These are phyloP conservation scores for Linnaemya tessellans DNA, from an alignment of 2,888 invertebrate species.

Conservation along the genomic window DNA sequence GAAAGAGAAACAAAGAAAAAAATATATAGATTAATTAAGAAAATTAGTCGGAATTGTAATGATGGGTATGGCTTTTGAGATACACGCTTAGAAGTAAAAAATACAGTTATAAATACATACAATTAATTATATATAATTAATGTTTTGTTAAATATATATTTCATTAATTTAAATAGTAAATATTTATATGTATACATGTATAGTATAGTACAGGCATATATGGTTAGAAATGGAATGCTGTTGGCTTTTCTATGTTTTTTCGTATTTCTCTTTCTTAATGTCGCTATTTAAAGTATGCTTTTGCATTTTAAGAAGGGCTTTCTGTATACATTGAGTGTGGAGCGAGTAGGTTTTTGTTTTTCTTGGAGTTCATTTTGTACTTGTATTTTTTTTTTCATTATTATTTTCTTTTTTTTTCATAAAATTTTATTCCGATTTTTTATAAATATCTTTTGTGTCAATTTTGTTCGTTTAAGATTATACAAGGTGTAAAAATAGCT, in stretches of 20 bases:
- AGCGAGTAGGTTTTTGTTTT: slow-evolving; percentile 48
- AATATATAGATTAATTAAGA: neutral
- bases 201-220: slow-evolving; percentile 67
- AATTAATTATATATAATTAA: slow-evolving; percentile 47
- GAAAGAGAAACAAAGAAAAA: neutral
- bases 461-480: slow-evolving; percentile 60
- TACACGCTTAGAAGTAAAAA: slow-evolving; percentile 37
- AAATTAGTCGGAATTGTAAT: neutral
- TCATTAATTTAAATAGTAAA: slow-evolving; percentile 35
- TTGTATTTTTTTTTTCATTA: slow-evolving; percentile 55
- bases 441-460: slow-evolving; percentile 73
- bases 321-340: slow-evolving; percentile 68
- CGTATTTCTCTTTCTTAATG: slow-evolving; percentile 34
- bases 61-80: slow-evolving; percentile 2
- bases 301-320: slow-evolving; percentile 47
- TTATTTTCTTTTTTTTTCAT: slow-evolving; percentile 4
- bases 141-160: slow-evolving; percentile 6
- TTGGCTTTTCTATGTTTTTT: slow-evolving; percentile 47
- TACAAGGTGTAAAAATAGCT: slow-evolving; percentile 74
- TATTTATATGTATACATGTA: slow-evolving; percentile 57
- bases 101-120: slow-evolving; percentile 47
- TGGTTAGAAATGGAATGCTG: slow-evolving; percentile 63
- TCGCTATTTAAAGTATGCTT: slow-evolving; percentile 32
- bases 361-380: slow-evolving; percentile 70
- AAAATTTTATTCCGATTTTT: slow-evolving; percentile 63